A percentile compares a stretch with the other conserved stretches of the same genome.
phyloP scores from a whole-genome alignment of 2,888 invertebrate species.

The Allacma fusca region DNA sequence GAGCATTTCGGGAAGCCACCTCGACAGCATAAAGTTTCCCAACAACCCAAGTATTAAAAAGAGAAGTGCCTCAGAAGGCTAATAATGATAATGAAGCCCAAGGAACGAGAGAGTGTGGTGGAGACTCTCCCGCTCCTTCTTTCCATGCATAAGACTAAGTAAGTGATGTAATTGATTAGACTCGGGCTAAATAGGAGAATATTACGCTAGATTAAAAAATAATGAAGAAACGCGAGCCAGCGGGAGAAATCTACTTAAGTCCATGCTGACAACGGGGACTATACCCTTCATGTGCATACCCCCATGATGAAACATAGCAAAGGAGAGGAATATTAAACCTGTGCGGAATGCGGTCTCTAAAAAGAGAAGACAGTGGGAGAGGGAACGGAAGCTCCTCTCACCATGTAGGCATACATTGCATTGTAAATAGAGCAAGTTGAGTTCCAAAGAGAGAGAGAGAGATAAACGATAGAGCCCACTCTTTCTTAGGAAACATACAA shows the following conservation, averaged over 20 bases:
- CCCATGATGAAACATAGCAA: too few species aligned
- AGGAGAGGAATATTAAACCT: background rate
- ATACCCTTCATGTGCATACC: background rate
- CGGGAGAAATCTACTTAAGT: slow-evolving; percentile 19
- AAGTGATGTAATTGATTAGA: slow-evolving; percentile 34
- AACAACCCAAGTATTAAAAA: slow-evolving; percentile 17
- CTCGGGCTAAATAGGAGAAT: slow-evolving; percentile 40
- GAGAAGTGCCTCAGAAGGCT: slow-evolving; percentile 27
- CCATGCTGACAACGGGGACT: slow-evolving; percentile 30
- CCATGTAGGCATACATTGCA: too few species aligned
- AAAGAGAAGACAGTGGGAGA: too few species aligned
- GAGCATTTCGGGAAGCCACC: background rate
- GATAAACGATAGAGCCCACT: too few species aligned
- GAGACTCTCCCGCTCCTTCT: slow-evolving; percentile 3
- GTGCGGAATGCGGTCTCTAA: background rate
- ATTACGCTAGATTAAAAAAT: slow-evolving; percentile 43
- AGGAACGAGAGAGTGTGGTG: slow-evolving; percentile 4
- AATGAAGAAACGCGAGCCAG: slow-evolving; percentile 38
- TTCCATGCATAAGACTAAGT: slow-evolving; percentile 9
- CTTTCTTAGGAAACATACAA: too few species aligned
- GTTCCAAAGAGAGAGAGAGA: too few species aligned
- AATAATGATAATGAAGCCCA: slow-evolving; percentile 38
- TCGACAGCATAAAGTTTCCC: background rate
- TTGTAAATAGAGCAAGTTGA: too few species aligned
- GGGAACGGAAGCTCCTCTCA: too few species aligned